Conservation (phyloP, 2,888 invertebrate species). For the Mystacides longicornis region DNA sequence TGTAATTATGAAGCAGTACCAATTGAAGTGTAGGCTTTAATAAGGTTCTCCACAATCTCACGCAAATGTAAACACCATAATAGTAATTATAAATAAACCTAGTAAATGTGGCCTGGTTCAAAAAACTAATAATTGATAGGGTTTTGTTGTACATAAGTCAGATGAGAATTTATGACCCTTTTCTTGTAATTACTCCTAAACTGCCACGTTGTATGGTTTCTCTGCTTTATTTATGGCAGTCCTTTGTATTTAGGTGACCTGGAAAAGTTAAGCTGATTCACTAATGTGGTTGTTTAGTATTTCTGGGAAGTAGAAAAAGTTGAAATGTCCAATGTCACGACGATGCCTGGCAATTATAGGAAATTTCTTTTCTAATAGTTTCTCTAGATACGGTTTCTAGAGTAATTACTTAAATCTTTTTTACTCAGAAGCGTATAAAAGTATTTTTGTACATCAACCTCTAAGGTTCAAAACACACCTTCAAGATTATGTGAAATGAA, state of each 20-base stretch:
- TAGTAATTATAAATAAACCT: not conserved
- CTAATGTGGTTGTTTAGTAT: not conserved
- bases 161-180: conserved; percentile 19
- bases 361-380: too few species aligned
- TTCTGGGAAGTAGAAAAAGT: too few species aligned
- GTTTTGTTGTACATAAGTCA: conserved; percentile 9
- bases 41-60: not conserved
- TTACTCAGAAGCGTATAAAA: too few species aligned
- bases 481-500: too few species aligned
- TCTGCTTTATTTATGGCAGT: conserved; percentile 16
- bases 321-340: too few species aligned
- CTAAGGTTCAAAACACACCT: too few species aligned
- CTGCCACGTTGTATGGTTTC: conserved; percentile 19
- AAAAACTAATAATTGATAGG: conserved; percentile 12
- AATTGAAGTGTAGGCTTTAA: too few species aligned
- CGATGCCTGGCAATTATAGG: too few species aligned
- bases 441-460: too few species aligned
- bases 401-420: too few species aligned
- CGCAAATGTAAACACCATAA: not conserved
- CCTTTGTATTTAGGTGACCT: not conserved
- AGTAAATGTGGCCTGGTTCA: not conserved
- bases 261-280: not conserved
- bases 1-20: too few species aligned
- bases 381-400: too few species aligned
- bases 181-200: conserved; percentile 22